Base-by-base conservation (phyloP, 2,113 vertebrate species). In the Anser brachyrhynchus region DNA sequence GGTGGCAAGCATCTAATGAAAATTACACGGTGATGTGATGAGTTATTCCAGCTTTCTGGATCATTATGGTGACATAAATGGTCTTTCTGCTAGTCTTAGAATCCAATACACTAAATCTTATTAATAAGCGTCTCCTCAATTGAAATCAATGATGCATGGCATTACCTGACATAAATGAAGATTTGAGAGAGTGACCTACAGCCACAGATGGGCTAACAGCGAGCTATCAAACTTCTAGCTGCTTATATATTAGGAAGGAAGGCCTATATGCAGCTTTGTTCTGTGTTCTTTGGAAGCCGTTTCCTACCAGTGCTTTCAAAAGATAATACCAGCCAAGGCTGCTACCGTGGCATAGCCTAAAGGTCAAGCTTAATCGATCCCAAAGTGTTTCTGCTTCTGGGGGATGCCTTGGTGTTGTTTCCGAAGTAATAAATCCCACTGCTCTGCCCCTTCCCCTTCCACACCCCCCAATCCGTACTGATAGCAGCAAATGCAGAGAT, bases 401-500 rank as follows among this genome's bases (percentile, higher is more conserved):
- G 51, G 25, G 26, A 37, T 81, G 76, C 23, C 76, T 66, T 22
- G 17, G n/a, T 55, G 14, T 90, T 67, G 51, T 73, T 92, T 83
- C 75, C 43, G 46, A 54, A 31, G 39, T 25, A 77, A 95, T 83
- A 84, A 93, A 94, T 96, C 77, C 15, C 81, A 41, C 33, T 77
- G 88, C 80, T 23, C 51, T 94, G 74, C 80, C 71, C 59, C 35
- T 78, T 77, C 19, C 3, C 13, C 29, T 86, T 92, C 76, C 58
- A 1, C 67, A 76, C 79, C 94, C 78, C 90, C 89, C 96, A 88
- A 86, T 88, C 87, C 44, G 70, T 91, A 87, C 77, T 41, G 70
- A 54, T 81, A 89, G 73, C 90, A 90, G 78, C 79, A 87, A 59
- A 71, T 41, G 44, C 4, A 28, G 59, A 61, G 65, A 49, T 91